Conservation (phyloP, 2,113 vertebrate genomes). For the Pimephales promelas region DNA sequence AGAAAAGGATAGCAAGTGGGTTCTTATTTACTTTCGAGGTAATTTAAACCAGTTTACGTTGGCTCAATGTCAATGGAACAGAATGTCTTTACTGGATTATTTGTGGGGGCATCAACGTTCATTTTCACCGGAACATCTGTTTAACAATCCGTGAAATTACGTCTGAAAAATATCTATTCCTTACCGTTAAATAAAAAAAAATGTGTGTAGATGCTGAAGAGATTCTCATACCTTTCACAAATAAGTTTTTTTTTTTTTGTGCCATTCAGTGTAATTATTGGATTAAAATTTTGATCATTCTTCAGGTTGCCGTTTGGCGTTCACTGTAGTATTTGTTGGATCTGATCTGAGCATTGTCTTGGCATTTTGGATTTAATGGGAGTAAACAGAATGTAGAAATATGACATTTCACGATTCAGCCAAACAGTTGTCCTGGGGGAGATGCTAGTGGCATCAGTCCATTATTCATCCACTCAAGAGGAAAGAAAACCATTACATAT, state of each 20-base stretch:
- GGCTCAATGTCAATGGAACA: background rate
- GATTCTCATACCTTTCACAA: background rate
- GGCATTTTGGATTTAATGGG: slow-evolving; percentile 28
- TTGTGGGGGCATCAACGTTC: background rate
- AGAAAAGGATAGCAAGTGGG: background rate
- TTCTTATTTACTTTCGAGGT: background rate
- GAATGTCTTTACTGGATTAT: background rate
- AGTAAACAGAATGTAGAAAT: slow-evolving; percentile 41
- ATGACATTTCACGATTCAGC: slow-evolving; percentile 37
- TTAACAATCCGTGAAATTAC: slow-evolving; percentile 3
- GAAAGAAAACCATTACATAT: slow-evolving; percentile 15
- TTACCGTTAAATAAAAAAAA: background rate
- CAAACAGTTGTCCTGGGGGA: slow-evolving; percentile 37
- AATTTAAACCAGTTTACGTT: background rate
- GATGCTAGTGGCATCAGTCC: slow-evolving; percentile 17
- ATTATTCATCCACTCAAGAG: slow-evolving; percentile 31
- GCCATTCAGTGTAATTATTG: slow-evolving; percentile 17
- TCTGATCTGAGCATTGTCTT: slow-evolving; percentile 30
- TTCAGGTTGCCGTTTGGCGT: background rate
- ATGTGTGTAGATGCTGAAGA: background rate
- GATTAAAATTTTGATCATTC: slow-evolving; percentile 20
- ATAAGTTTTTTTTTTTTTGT: background rate
- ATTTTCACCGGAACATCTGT: slow-evolving; percentile 8
- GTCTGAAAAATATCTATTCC: background rate
- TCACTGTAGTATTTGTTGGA: slow-evolving; percentile 19